Evolutionary conservation across 2,797 vertebrate genomes (phyloP).

Genomic region (Gila robusta): DNA sequence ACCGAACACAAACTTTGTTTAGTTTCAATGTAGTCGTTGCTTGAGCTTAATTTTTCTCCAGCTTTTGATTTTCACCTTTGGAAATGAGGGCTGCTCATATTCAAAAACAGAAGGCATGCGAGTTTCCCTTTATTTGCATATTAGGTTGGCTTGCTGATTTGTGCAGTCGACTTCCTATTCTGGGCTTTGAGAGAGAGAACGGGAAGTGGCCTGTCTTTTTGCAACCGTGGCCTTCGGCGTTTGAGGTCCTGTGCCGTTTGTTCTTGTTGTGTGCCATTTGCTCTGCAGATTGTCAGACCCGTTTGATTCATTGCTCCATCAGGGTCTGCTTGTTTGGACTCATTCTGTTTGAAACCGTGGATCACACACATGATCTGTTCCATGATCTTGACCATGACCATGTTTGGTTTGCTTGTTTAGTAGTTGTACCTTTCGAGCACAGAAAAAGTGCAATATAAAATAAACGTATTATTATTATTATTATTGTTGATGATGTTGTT

Average conservation of each 20-base stretch:
- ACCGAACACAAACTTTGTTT: not conserved
- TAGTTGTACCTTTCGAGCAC: not conserved
- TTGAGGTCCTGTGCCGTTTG: not conserved
- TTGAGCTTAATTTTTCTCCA: not conserved
- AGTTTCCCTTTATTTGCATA: constrained; percentile 56
- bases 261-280: constrained; percentile 18
- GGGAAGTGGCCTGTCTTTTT: not conserved
- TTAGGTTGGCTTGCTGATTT: constrained; percentile 18
- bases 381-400: not conserved
- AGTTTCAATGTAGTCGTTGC: not conserved
- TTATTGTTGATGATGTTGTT: not conserved
- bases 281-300: not conserved
- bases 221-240: not conserved
- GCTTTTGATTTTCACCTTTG: constrained; percentile 12
- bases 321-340: not conserved
- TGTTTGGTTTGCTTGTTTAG: not conserved
- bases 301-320: constrained; percentile 1
- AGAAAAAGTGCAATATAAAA: not conserved
- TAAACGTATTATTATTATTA: not conserved
- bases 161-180: constrained; percentile 14
- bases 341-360: not conserved
- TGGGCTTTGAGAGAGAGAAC: not conserved
- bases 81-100: constrained; percentile 31
- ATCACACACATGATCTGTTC: not conserved
- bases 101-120: constrained; percentile 40